Evolutionary conservation across 2,888 invertebrate species (phyloP), one percentile per base, ranked within the genome.

Genomic region (Operophtera brumata): DNA sequence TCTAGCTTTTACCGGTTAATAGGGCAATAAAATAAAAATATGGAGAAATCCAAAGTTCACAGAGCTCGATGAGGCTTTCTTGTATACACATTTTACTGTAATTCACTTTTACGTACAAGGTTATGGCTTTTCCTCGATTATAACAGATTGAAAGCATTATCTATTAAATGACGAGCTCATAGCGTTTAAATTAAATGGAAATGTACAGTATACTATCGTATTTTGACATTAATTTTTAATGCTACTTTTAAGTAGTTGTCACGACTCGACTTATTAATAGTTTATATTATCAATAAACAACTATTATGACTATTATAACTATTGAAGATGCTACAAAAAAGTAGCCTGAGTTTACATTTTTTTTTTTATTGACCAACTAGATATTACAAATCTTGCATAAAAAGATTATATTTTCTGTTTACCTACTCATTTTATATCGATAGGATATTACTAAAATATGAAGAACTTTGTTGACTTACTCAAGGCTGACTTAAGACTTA

Each of bases 1-100:
- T 77, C 67, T 73, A 67, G 75, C 77, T 76, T 73, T 73, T 57
- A 59, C 68, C 71, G 66, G 77, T 80, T 86, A 82, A 85, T 86
- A 80, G 82, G 79, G 75, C 77, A 83, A 84, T 88, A 84, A 86
- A 87, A 79, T 72, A 70, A 79, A 83, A 80, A 77, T 71, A 75
- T 73, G 75, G 76, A 80, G 80, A 78, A 73, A 61, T 67, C 69
- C 66, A 72, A 75, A 67, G 65, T 69, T 65, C 66, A 71, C 63
- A 67, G 66, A 68, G 61, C 28, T 40, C 51, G 32, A 39, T 43
- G 35, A 51, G 53, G 35, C 20, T 54, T 55, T 43, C 40, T 43
- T 46, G 40, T 50, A 47, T 61, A 57, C 45, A 57, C 46, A 49
- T 59, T 56, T 39, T 39, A 49, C 57, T 42, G 54, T 61, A 57